These are phyloP conservation scores for Tachina grossa DNA, from an alignment of 2,888 invertebrate species.

Conservation along the genomic window DNA sequence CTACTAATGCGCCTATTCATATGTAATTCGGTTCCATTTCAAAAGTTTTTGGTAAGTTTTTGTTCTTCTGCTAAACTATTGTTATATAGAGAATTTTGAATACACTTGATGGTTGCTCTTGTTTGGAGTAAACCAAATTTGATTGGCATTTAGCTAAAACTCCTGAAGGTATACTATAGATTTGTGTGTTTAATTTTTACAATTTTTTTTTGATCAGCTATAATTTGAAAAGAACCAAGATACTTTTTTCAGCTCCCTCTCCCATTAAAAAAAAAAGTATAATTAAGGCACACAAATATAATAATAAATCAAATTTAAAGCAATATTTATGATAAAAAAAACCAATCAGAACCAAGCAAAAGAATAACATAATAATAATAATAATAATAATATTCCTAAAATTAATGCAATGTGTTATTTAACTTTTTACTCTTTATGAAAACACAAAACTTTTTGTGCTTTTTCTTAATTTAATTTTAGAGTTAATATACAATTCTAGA, in stretches of 20 bases:
- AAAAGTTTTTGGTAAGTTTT: slow-evolving; percentile 19
- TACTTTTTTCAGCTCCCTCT: not conserved
- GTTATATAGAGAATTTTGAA: not conserved
- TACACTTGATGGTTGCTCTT: not conserved
- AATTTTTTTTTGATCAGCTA: not conserved
- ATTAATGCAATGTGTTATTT: slow-evolving; percentile 52
- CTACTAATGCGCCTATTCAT: not conserved
- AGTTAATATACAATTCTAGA: slow-evolving; percentile 50
- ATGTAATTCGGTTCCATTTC: not conserved
- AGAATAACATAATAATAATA: not conserved
- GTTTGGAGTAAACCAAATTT: not conserved
- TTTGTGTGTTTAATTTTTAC: not conserved
- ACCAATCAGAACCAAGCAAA: slow-evolving; percentile 29
- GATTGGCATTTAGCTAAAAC: slow-evolving; percentile 4
- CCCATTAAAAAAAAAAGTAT: not conserved
- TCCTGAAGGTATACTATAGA: slow-evolving; percentile 28
- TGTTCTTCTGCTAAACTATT: slow-evolving; percentile 17
- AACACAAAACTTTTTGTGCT: slow-evolving; percentile 5
- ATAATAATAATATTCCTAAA: slow-evolving; percentile 35
- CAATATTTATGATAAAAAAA: slow-evolving; percentile 59
- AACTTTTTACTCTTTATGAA: slow-evolving; percentile 45
- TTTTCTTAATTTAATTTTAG: slow-evolving; percentile 35
- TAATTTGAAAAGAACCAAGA: not conserved
- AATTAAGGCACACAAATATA: slow-evolving; percentile 30
- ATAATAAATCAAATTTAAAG: slow-evolving; percentile 37